Conservation (phyloP, 2,888 invertebrate genomes). For the Phytoseiulus persimilis region DNA sequence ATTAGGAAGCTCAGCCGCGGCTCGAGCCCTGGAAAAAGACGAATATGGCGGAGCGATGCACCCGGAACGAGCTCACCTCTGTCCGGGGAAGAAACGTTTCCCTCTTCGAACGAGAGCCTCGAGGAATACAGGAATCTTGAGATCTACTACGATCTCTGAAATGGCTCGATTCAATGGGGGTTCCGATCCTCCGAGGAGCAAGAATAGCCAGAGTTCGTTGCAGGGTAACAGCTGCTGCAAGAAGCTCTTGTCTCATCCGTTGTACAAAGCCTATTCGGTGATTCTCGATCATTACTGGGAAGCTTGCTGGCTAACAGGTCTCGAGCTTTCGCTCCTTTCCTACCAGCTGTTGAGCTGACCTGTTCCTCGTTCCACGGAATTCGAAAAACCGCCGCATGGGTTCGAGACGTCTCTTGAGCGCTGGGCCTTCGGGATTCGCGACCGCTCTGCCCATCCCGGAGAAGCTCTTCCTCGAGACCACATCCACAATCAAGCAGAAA, state of each 20-base stretch:
- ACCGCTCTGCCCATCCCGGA: too few species aligned
- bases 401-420: too few species aligned
- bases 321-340: not conserved
- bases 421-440: too few species aligned
- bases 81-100: too few species aligned
- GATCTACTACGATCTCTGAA: not conserved
- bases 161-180: not conserved
- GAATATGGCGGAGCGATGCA: too few species aligned
- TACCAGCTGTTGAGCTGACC: not conserved
- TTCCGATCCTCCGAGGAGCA: not conserved
- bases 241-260: not conserved
- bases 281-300: not conserved
- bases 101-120: too few species aligned
- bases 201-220: not conserved
- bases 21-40: too few species aligned
- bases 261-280: not conserved
- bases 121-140: too few species aligned
- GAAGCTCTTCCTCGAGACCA: too few species aligned
- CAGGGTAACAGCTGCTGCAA: not conserved
- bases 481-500: too few species aligned
- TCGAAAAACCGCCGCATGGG: not conserved
- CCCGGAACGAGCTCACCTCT: too few species aligned
- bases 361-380: not conserved
- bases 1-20: too few species aligned
- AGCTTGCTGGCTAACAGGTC: not conserved